Conservation (phyloP, 2,888 invertebrate species). For the Micoletzkya japonica region DNA sequence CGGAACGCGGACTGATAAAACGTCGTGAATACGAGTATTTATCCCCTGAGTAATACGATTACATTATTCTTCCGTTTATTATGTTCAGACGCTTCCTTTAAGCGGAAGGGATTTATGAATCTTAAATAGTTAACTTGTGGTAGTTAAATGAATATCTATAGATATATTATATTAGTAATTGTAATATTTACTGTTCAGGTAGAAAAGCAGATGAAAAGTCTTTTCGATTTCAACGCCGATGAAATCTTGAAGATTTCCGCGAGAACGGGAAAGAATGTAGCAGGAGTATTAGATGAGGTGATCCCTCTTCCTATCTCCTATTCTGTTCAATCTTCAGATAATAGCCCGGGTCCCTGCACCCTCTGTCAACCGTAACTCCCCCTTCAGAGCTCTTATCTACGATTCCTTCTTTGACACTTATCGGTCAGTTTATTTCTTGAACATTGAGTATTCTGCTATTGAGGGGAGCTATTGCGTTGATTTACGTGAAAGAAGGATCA, state of each 20-base stretch:
- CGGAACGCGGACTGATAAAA: too few species aligned
- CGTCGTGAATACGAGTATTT: too few species aligned
- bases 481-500: conserved; percentile 79
- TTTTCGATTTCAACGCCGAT: conserved; percentile 80
- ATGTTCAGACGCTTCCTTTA: too few species aligned
- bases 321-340: conserved; percentile 44
- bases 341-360: conserved; percentile 61
- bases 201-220: conserved; percentile 76
- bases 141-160: too few species aligned
- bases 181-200: too few species aligned
- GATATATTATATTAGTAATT: too few species aligned
- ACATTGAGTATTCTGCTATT: too few species aligned
- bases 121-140: too few species aligned
- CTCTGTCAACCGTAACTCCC: conserved; percentile 63
- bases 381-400: conserved; percentile 81
- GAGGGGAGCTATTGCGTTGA: conserved; percentile 79
- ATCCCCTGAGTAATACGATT: too few species aligned
- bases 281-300: conserved; percentile 75
- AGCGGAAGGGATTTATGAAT: too few species aligned
- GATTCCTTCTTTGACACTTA: conserved; percentile 92
- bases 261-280: conserved; percentile 83
- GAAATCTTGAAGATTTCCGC: conserved; percentile 85
- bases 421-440: background rate
- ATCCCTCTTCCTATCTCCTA: conserved; percentile 57
- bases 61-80: too few species aligned